A percentile compares a stretch with the other conserved stretches of the same genome.
These are phyloP conservation scores for Druceiella hillmani DNA, from an alignment of 2,888 invertebrate species.

Conservation along the genomic window DNA sequence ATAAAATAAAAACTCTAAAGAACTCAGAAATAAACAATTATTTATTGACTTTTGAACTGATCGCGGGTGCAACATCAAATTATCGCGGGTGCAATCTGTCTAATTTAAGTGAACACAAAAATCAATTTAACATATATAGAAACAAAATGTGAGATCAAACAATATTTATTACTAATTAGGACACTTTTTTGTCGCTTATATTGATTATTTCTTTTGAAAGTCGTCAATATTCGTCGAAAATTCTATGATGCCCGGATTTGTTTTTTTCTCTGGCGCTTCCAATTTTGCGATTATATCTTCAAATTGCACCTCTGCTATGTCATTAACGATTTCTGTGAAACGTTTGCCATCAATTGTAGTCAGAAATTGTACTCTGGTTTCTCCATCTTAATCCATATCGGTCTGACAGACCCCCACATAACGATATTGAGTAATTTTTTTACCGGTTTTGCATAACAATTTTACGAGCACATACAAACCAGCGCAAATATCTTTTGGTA, in stretches of 20 bases:
- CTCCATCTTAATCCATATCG: constrained; percentile 17
- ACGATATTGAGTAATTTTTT: constrained; percentile 16
- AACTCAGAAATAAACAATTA: constrained; percentile 17
- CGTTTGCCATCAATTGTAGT: constrained; percentile 19
- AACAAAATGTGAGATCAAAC: constrained; percentile 20
- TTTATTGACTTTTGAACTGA: constrained; percentile 13
- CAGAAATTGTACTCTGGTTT: constrained; percentile 13
- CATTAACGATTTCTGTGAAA: constrained; percentile 19
- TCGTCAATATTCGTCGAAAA: constrained; percentile 21
- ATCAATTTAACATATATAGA: constrained; percentile 16
- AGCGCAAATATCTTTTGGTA: constrained; percentile 19
- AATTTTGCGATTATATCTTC: constrained; percentile 23
- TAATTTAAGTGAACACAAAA: constrained; percentile 18
- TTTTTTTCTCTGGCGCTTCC: constrained; percentile 22
- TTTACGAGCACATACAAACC: constrained; percentile 20
- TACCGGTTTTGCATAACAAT: constrained; percentile 16
- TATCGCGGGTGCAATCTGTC: constrained; percentile 14
- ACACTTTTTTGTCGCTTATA: constrained; percentile 16
- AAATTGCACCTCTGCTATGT: constrained; percentile 24
- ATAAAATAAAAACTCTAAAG: too few relatives aligned
- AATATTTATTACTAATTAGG: constrained; percentile 11
- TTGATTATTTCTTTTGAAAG: constrained; percentile 23
- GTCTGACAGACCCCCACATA: constrained; percentile 18
- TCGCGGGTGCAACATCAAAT: too few relatives aligned
- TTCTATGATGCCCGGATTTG: constrained; percentile 21